Base-by-base conservation (phyloP, 2,113 vertebrate species). In the Tyto alba region DNA sequence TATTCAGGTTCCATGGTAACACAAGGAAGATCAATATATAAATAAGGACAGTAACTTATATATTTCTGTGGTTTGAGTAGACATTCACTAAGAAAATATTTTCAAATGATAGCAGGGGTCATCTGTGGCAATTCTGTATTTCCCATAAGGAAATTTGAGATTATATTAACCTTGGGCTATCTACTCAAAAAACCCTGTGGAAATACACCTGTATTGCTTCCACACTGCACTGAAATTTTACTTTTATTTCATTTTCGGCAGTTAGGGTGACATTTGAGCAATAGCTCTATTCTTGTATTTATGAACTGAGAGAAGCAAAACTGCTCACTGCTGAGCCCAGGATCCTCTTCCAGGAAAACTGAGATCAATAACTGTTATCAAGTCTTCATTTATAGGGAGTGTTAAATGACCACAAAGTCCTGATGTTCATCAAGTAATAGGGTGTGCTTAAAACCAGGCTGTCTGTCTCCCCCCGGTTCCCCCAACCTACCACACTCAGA, bases 361-460 rank as follows among this genome's bases (percentile, higher is more conserved):
- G 95, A 92, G 89, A 97, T 94, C 90, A 92, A 91, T 95, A 95
- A 64, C 64, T 90, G 80, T 95, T 95, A 89, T 86, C 57, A 94
- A 90, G 67, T 60, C 95, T 77, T 92, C 94, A 79, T 90, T 97
- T 92, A 94, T 60, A 87, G 88, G 53, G 57, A 76, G 30, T 63
- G 86, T 94, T 90, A 96, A 96, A 83, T 94, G 93, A 73, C 88
- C 94, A 74, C 57, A 32, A 53, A 94, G 81, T 79, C 89, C 71
- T 90, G 68, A 92, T 56, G 47, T 93, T 94, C 74, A 68, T 86
- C 59, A 91, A 48, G 75, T 86, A 85, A 88, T 57, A 68, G 36
- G 63, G 40, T 79, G n/a, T 13, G 53, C 87, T 96, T 92, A 89
- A 97, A 97, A 63, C 45, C 3, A 1, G n/a, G 36, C 63, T 95